These are phyloP conservation scores for Rhingia campestris DNA, from an alignment of 2,888 invertebrate genomes.

Conservation along the genomic window DNA sequence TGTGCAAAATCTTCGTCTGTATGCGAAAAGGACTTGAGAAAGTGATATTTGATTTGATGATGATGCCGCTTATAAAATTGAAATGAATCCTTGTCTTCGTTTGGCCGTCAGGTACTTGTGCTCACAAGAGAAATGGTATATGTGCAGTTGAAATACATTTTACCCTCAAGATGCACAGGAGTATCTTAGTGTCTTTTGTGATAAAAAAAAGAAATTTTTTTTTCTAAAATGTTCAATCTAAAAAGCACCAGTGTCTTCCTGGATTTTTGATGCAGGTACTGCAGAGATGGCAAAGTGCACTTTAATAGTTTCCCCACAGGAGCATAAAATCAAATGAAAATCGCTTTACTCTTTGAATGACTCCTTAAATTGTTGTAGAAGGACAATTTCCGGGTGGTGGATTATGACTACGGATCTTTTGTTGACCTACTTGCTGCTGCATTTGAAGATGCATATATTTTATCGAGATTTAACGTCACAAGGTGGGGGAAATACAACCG, in stretches of 20 bases:
- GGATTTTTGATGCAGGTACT: constrained; percentile 1
- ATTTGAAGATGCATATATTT: too few relatives aligned
- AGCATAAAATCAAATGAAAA: constrained; percentile 52
- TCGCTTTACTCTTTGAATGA: constrained; percentile 11
- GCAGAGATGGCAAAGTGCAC: constrained; percentile 42
- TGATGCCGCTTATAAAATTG: constrained; percentile 2
- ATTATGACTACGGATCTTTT: too few relatives aligned
- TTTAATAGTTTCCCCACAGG: constrained; percentile 37
- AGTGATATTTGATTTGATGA: constrained; percentile 24
- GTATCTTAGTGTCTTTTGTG: constrained; percentile 15
- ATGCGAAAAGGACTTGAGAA: background rate
- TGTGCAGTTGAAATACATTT: constrained; percentile 57
- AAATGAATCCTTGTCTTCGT: background rate
- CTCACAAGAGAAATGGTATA: constrained; percentile 3
- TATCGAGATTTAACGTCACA: too few relatives aligned
- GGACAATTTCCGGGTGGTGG: too few relatives aligned
- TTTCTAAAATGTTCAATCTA: background rate
- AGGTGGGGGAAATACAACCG: too few relatives aligned
- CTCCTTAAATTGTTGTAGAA: too few relatives aligned
- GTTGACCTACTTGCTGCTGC: too few relatives aligned
- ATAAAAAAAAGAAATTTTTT: constrained; percentile 1
- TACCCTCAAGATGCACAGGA: constrained; percentile 18
- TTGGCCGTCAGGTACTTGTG: constrained; percentile 11
- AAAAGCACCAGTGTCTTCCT: constrained; percentile 26
- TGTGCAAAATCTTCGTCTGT: too few relatives aligned